Conservation (phyloP, 2,888 invertebrate genomes). For the Eristalinus sepulchralis region DNA sequence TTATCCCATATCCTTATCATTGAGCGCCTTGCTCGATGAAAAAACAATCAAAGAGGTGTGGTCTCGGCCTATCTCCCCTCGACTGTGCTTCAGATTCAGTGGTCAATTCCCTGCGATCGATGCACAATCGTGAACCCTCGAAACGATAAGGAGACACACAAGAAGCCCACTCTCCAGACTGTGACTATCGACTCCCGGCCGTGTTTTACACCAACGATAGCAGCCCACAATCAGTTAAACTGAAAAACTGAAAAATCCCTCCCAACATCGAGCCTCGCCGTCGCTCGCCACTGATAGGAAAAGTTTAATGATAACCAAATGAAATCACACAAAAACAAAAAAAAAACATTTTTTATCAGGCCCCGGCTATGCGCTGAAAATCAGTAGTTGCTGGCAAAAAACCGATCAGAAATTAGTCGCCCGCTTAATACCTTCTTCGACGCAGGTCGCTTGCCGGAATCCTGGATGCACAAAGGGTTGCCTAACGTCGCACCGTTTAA, state of each 20-base stretch:
- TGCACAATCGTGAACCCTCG: slow-evolving; percentile 16
- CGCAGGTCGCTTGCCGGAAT: slow-evolving; percentile 45
- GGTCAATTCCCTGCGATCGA: background rate
- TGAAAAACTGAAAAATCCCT: slow-evolving; percentile 30
- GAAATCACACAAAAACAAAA: slow-evolving; percentile 38
- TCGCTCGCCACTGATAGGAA: slow-evolving; percentile 61
- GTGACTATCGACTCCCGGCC: slow-evolving; percentile 35
- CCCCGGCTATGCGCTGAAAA: slow-evolving; percentile 57
- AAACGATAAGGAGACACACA: slow-evolving; percentile 33
- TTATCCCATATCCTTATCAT: slow-evolving; percentile 58
- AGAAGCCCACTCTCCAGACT: slow-evolving; percentile 31
- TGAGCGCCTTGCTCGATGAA: background rate
- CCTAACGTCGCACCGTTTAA: background rate
- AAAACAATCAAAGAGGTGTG: slow-evolving; percentile 5
- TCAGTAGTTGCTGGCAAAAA: slow-evolving; percentile 70
- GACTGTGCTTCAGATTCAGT: background rate
- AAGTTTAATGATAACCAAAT: slow-evolving; percentile 70
- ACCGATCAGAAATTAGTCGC: slow-evolving; percentile 70
- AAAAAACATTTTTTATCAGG: slow-evolving; percentile 62
- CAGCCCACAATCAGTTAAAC: slow-evolving; percentile 62
- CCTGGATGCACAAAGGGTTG: slow-evolving; percentile 15
- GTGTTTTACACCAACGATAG: slow-evolving; percentile 64
- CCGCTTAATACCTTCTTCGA: slow-evolving; percentile 65
- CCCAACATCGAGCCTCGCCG: slow-evolving; percentile 18
- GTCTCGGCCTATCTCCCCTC: background rate